Base-by-base conservation (phyloP, 1,140 invertebrate genomes). In the Calycopis cecrops region DNA sequence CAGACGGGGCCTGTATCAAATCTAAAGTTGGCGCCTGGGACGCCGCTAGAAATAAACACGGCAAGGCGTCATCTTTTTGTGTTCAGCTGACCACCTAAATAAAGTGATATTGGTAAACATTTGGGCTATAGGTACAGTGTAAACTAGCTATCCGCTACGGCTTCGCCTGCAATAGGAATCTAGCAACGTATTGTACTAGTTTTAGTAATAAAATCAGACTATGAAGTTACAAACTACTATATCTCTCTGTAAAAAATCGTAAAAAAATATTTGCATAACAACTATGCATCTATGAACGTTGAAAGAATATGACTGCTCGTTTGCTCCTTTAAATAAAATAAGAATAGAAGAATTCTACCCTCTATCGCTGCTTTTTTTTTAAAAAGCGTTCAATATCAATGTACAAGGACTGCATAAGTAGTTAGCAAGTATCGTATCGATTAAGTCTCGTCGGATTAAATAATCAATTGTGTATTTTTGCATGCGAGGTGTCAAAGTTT, bases 401-500 rank as follows among this genome's bases (percentile, higher is more conserved):
- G 55, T 63, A 59, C 60, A 35, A 34, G 55, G 59, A 59, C 54
- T 56, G 35, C 59, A 56, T 49, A 59, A 64, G 11, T 50, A 21
- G 47, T 28, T 28, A 28, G 21, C 9, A 51, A 51, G 49, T n/a
- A 7, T 28, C 21, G 21, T 28, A 9, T 10, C 35, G 50, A 52
- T 52, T 52, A 52, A 12, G 37, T 64, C 49, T 55, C 60, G 57
- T 57, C 59, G 65, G 58, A 79, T 79, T 77, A 74, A 75, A 78
- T 76, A 76, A 81, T 74, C 70, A 70, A 71, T 74, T 73, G 73
- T 76, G n/a, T 71, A 69, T 70, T 65, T 71, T 70, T 75, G 67
- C 62, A 60, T 40, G 51, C 48, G 48, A 76, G 73, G 76, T 76
- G 76, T 81, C 69, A 77, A 69, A 63, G 65, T 79, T 79, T 83